Evolutionary conservation across 2,113 vertebrate genomes (phyloP).

Genomic region (Nannospalax galili): DNA sequence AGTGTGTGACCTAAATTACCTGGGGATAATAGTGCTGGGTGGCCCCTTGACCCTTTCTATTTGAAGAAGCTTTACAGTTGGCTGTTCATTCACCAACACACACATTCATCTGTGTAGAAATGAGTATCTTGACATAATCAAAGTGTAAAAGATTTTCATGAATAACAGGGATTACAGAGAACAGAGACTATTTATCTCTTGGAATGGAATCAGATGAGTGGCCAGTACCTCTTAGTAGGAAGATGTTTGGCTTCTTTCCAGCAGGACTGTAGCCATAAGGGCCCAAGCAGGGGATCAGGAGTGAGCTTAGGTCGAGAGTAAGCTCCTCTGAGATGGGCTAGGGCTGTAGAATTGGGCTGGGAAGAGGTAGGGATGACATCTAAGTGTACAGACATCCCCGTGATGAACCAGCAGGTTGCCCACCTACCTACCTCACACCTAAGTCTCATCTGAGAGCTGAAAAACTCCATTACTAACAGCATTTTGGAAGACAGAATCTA

Average conservation of each 20-base stretch:
- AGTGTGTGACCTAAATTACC: not conserved
- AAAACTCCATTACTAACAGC: not conserved
- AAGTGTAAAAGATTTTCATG: not conserved
- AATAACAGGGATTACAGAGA: not conserved
- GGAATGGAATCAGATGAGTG: not conserved
- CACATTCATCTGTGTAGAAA: not conserved
- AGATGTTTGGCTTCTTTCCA: not conserved
- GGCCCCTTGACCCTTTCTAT: constrained; percentile 28
- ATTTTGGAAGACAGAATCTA: constrained; percentile 15
- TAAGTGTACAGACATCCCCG: not conserved
- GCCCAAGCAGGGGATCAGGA: not conserved
- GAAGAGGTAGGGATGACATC: too few species aligned
- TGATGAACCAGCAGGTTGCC: too few species aligned
- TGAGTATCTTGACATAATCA: not conserved
- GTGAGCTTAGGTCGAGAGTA: not conserved
- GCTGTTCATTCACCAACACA: constrained; percentile 40
- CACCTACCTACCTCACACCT: not conserved
- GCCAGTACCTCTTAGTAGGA: not conserved
- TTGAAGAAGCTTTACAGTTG: constrained; percentile 42
- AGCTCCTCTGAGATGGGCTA: not conserved
- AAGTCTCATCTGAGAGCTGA: not conserved
- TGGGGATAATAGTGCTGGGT: not conserved
- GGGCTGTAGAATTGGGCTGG: too few species aligned
- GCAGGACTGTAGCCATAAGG: not conserved
- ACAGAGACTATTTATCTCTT: not conserved